phyloP scores from a whole-genome alignment of 2,113 vertebrate genomes.

The Telmatochromis sp. region DNA sequence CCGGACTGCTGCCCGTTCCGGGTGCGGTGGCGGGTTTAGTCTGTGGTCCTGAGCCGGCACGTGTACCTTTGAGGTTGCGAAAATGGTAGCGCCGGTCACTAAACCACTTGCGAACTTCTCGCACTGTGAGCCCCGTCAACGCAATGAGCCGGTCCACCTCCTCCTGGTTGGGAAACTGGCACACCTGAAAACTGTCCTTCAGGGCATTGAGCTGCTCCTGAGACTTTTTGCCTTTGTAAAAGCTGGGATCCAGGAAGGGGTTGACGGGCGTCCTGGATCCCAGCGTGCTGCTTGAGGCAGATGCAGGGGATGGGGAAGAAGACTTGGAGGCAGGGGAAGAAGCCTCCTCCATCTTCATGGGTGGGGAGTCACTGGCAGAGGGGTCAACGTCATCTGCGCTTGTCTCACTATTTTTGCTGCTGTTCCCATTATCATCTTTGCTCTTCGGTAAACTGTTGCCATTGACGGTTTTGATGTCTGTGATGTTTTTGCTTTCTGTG shows the following conservation, averaged over 20 bases:
- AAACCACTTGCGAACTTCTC: constrained; percentile 98
- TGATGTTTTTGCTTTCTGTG: constrained; percentile 48
- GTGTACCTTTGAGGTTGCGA: constrained; percentile 82
- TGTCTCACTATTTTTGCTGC: constrained; percentile 1
- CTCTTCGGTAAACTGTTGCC: neutral
- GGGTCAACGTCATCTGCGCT: constrained; percentile 11
- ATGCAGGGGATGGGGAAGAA: constrained; percentile 67
- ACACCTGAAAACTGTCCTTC: constrained; percentile 87
- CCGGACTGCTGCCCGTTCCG: neutral
- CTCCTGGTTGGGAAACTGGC: constrained; percentile 89
- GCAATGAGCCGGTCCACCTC: constrained; percentile 89
- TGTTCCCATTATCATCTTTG: neutral
- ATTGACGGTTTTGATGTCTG: neutral
- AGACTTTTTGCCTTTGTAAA: constrained; percentile 94
- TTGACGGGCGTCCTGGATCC: constrained; percentile 67
- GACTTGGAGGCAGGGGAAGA: constrained; percentile 57
- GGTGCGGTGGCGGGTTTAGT: neutral
- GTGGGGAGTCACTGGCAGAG: constrained; percentile 12
- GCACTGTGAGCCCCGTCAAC: constrained; percentile 84
- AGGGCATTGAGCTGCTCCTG: constrained; percentile 86
- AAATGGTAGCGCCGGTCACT: constrained; percentile 94
- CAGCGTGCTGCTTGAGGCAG: constrained; percentile 46
- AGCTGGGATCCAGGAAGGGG: constrained; percentile 79
- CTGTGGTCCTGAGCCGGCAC: constrained; percentile 52
- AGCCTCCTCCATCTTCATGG: constrained; percentile 24